Percentiles rank a stretch among this genome's conserved stretches.
Conservation (phyloP, 2,797 vertebrate genomes). For the Remorina albescens region DNA sequence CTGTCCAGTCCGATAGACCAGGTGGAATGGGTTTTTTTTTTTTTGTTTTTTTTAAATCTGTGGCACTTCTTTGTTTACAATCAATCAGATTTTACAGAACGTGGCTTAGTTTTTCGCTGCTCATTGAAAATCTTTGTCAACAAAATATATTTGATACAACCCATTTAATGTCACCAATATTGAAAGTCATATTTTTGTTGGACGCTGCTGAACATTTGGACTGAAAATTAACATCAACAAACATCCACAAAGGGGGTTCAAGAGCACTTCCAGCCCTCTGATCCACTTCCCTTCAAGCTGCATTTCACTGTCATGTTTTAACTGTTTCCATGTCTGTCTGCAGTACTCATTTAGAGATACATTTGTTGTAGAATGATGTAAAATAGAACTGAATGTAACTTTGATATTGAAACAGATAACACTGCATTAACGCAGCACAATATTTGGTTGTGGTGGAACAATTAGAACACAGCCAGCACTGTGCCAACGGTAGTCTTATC, state of each 20-base stretch:
- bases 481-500: constrained; percentile 15
- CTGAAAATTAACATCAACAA: constrained; percentile 42
- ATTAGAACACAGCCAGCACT: constrained; percentile 34
- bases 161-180: constrained; percentile 31
- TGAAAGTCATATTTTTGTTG: constrained; percentile 34
- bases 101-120: constrained; percentile 5
- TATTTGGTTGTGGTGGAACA: constrained; percentile 46
- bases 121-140: constrained; percentile 9
- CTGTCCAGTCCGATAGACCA: constrained; percentile 29
- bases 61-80: constrained; percentile 46
- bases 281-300: constrained; percentile 56
- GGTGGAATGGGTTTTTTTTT: constrained; percentile 8
- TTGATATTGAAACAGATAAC: constrained; percentile 1
- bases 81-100: constrained; percentile 15
- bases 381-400: background rate
- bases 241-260: constrained; percentile 37
- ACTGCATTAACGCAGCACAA: constrained; percentile 13
- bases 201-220: constrained; percentile 16
- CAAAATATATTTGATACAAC: constrained; percentile 11
- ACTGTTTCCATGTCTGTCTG: constrained; percentile 14
- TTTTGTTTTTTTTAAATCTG: constrained; percentile 28
- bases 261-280: constrained; percentile 58
- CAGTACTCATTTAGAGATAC: background rate
- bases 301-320: constrained; percentile 16
- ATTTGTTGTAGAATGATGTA: background rate